Evolutionary conservation across 2,797 vertebrate genomes (phyloP).

Genomic region (Eurystomus glaucurus): DNA sequence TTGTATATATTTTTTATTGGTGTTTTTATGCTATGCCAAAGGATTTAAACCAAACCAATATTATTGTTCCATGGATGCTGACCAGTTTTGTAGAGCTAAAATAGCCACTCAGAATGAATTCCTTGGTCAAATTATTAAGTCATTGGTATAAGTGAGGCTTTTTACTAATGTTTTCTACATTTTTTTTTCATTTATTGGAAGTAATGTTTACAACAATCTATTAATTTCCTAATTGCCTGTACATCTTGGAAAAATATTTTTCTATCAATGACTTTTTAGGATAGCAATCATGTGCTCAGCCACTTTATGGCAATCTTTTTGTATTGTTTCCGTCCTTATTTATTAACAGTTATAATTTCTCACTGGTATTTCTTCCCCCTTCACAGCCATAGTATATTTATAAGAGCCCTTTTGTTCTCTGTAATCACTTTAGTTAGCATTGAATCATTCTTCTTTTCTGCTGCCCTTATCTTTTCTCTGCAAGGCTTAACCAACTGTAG

Average conservation of each 20-base stretch:
- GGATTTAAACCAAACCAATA: not conserved
- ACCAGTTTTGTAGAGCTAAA: not conserved
- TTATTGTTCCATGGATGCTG: not conserved
- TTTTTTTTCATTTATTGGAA: not conserved
- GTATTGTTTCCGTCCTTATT: constrained; percentile 36
- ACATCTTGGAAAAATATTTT: not conserved
- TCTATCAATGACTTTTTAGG: not conserved
- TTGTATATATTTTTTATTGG: not conserved
- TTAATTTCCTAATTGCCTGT: not conserved
- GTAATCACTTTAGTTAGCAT: constrained; percentile 67
- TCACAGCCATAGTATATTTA: constrained; percentile 1
- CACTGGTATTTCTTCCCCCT: constrained; percentile 1
- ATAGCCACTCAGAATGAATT: not conserved
- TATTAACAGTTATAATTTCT: constrained; percentile 64
- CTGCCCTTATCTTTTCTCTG: constrained; percentile 61
- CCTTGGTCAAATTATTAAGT: not conserved
- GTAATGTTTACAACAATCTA: not conserved
- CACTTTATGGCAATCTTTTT: not conserved
- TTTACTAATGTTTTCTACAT: not conserved
- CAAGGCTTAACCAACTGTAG: constrained; percentile 19
- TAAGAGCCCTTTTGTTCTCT: constrained; percentile 62
- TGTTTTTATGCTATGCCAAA: not conserved
- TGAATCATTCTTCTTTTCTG: constrained; percentile 60
- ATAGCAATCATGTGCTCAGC: not conserved
- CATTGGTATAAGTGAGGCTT: not conserved